A percentile compares a stretch with the other conserved stretches of the same genome.
Conservation (phyloP, 2,888 invertebrate genomes). For the Gerosis bhagava region DNA sequence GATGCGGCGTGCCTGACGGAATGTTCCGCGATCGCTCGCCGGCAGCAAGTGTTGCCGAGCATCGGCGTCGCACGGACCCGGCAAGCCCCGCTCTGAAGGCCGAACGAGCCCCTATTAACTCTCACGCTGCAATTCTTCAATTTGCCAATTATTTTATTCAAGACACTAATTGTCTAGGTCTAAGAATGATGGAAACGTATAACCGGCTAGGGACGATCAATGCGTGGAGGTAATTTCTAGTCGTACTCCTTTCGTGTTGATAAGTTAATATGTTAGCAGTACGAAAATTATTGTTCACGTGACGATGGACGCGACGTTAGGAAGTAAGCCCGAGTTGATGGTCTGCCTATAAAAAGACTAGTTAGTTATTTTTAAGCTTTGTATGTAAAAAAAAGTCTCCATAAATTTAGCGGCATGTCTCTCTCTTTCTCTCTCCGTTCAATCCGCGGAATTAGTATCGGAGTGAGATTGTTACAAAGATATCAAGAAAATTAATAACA, state of each 20-base stretch:
- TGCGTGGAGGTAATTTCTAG: constrained; percentile 57
- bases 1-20: constrained; percentile 79
- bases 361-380: constrained; percentile 75
- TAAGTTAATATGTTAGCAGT: constrained; percentile 74
- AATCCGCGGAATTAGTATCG: constrained; percentile 31
- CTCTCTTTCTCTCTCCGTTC: constrained; percentile 60
- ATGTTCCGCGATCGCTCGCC: no score
- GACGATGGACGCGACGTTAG: constrained; percentile 47
- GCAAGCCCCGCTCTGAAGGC: constrained; percentile 11
- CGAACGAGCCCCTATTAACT: constrained; percentile 14
- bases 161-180: constrained; percentile 23
- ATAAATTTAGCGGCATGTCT: constrained; percentile 63
- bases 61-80: constrained; percentile 18
- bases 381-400: constrained; percentile 63
- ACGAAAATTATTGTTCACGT: constrained; percentile 70
- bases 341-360: constrained; percentile 75
- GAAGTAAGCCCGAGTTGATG: constrained; percentile 56
- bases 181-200: constrained; percentile 25
- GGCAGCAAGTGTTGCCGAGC: no score
- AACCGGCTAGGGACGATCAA: constrained; percentile 17
- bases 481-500: no score
- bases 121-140: constrained; percentile 28
- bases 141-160: constrained; percentile 38
- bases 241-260: constrained; percentile 79
- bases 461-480: constrained; percentile 36